These are phyloP conservation scores for Alviniconcha marisindica DNA, from an alignment of 1,140 invertebrate genomes.

Conservation along the genomic window DNA sequence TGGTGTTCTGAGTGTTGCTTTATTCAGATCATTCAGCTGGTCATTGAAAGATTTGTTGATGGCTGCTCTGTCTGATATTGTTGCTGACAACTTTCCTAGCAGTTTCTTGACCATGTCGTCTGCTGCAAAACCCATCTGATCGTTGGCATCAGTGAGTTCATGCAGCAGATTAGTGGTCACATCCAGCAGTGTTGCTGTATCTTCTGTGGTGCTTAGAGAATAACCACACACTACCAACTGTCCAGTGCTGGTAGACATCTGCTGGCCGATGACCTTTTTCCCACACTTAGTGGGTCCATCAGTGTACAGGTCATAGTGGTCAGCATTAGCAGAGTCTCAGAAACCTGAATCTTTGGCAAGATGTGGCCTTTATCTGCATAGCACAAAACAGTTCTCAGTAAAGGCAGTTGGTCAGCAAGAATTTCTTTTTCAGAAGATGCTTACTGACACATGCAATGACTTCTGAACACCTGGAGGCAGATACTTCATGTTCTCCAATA, in stretches of 20 bases:
- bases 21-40: not conserved
- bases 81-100: not conserved
- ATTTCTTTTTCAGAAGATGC: no score
- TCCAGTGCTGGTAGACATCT: not conserved
- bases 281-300: no score
- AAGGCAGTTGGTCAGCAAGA: no score
- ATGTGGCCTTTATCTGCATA: no score
- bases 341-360: no score
- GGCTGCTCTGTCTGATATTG: conserved; percentile 4
- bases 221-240: not conserved
- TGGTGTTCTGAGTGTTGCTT: not conserved
- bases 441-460: no score
- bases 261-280: not conserved
- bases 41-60: conserved; percentile 11
- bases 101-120: not conserved
- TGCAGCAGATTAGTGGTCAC: not conserved
- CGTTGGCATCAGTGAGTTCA: not conserved
- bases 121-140: not conserved
- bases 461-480: no score
- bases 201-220: not conserved
- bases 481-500: no score
- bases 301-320: no score
- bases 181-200: not conserved
- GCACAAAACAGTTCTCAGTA: no score
- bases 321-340: no score